Evolutionary conservation across 2,888 invertebrate species (phyloP), one percentile per base, ranked within the genome.

Genomic region (Silvanus unidentatus): DNA sequence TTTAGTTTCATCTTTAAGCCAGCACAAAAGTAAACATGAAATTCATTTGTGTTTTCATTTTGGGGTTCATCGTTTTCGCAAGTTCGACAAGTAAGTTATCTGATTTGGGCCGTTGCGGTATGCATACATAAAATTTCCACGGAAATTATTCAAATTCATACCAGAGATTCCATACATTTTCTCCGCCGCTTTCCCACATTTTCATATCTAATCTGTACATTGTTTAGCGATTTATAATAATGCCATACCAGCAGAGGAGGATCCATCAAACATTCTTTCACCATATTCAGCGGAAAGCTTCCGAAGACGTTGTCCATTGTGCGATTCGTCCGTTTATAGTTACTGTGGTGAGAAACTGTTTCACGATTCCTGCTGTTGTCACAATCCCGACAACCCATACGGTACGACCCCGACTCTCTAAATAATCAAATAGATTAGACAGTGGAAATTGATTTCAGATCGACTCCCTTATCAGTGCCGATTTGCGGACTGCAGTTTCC

Each of bases 331-430:
- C 0, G 86, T 88, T 2, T 87, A 81, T 67, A 78, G 82, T 55
- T 88, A 88, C 67, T 88, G 88, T 64, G 81, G 80, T 0, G 78
- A 84, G 47, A 88, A 86, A 69, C 74, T 87, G 45, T 74, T 81
- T 2, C 87, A 88, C 59, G 88, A 88, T 62, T 78, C 85, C 0
- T 88, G 88, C 63, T 88, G 88, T 63, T 88, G 88, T 57, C 76
- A 78, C 53, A 73, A 76, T 59, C 70, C 73, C 3, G 63, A 69
- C 50, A 65, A 65, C 48, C 68, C 68, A 16, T 71, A 74, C 40
- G 75, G 76, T 76, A 66, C 64, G 65, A 11, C 35, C 36, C n/a
- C n/a, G n/a, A n/a, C n/a, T n/a, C n/a, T n/a, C 28, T 34, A 39
- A 35, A 36, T 2, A 22, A 5, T 34, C 37, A 34, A 16, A n/a